Evolutionary conservation across 2,113 vertebrate species (phyloP).

Genomic region (Anolis sagrei): DNA sequence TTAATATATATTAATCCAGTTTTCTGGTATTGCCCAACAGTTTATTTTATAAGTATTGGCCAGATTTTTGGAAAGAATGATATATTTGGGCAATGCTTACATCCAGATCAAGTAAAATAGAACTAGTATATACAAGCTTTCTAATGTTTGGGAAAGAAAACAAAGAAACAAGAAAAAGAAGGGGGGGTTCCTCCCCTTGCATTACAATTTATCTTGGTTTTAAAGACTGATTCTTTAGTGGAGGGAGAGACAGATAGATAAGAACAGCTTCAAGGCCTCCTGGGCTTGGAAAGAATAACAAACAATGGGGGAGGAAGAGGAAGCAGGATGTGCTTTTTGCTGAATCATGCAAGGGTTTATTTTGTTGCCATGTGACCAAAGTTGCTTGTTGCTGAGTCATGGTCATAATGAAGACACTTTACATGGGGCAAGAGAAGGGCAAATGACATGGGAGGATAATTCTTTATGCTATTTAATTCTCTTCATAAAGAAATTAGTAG

Average conservation of each 20-base stretch:
- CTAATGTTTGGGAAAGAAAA: neutral
- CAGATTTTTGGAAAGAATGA: no score
- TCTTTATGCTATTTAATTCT: neutral
- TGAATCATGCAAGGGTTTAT: slow-evolving; percentile 16
- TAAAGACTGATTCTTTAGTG: neutral
- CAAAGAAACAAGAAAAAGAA: neutral
- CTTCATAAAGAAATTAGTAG: neutral
- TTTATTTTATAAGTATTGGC: no score
- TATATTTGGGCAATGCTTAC: no score
- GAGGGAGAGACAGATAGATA: neutral
- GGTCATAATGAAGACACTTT: neutral
- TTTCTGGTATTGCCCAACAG: no score
- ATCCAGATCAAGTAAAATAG: neutral
- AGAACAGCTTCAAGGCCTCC: slow-evolving; percentile 10
- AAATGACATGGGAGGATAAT: neutral
- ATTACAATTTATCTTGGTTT: neutral
- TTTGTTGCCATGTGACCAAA: no score
- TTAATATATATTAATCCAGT: neutral
- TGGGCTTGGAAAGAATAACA: neutral
- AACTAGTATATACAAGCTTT: neutral
- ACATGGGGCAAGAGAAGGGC: neutral
- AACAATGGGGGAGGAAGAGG: neutral
- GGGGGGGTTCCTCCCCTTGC: neutral
- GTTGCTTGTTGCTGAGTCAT: slow-evolving; percentile 24
- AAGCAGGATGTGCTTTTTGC: neutral